Evolutionary conservation across 2,797 vertebrate genomes (phyloP).

Genomic region (Cetoscarus ocellatus): DNA sequence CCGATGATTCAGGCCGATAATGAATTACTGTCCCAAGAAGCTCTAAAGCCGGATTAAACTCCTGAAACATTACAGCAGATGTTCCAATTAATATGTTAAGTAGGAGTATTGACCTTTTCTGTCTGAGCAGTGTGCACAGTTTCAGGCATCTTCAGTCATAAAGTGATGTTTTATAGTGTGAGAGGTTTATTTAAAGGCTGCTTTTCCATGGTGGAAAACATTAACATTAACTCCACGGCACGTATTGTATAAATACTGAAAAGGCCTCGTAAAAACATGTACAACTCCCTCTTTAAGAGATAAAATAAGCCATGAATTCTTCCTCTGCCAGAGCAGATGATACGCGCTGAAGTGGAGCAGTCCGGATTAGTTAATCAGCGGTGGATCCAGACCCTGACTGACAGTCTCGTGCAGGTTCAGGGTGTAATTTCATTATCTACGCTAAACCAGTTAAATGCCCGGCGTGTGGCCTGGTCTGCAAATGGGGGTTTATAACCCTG

Average conservation of each 20-base stretch:
- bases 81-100: conserved; percentile 26
- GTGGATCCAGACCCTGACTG: conserved; percentile 50
- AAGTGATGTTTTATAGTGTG: background rate
- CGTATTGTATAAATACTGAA: background rate
- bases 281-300: background rate
- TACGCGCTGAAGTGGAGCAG: conserved; percentile 37
- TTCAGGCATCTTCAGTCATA: background rate
- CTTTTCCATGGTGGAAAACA: too few species aligned
- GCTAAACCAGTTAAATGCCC: conserved; percentile 74
- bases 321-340: conserved; percentile 27
- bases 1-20: conserved; percentile 68
- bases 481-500: conserved; percentile 80
- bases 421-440: conserved; percentile 77
- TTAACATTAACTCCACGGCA: background rate
- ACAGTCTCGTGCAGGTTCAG: conserved; percentile 55
- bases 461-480: conserved; percentile 80
- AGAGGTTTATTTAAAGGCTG: background rate
- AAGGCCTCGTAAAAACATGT: background rate
- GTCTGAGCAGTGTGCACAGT: conserved; percentile 2
- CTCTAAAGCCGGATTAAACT: conserved; percentile 47
- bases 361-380: conserved; percentile 29
- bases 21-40: conserved; percentile 27
- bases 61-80: conserved; percentile 17
- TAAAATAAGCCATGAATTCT: background rate
- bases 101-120: conserved; percentile 37